phyloP scores from a whole-genome alignment of 2,113 vertebrate genomes.

The Martes martes region DNA sequence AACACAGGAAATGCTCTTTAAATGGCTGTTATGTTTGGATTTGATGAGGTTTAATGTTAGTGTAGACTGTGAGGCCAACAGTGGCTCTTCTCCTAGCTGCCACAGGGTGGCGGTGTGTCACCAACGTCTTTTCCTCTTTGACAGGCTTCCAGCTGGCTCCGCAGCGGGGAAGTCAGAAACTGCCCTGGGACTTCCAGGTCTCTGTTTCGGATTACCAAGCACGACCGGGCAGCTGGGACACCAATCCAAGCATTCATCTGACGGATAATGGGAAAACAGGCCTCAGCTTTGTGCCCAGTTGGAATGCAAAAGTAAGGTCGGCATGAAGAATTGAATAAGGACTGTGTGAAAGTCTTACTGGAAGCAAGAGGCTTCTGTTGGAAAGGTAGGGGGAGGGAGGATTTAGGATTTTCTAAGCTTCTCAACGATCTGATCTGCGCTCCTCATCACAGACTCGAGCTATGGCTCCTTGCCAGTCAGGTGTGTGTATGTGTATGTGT shows the following conservation, averaged over 20 bases:
- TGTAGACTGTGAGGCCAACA: neutral
- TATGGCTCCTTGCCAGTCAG: neutral
- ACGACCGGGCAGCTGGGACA: neutral
- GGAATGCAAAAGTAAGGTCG: slow-evolving; percentile 42
- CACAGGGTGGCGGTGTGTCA: slow-evolving; percentile 46
- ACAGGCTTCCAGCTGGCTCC: rapidly evolving
- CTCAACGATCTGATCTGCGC: neutral
- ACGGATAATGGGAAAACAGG: slow-evolving; percentile 51
- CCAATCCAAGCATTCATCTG: slow-evolving; percentile 56
- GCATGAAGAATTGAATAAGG: slow-evolving; percentile 32
- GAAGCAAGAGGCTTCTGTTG: neutral
- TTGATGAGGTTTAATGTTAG: neutral
- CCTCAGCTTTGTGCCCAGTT: slow-evolving; percentile 39
- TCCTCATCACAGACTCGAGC: neutral
- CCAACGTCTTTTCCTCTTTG: neutral
- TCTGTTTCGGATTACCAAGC: slow-evolving; percentile 37
- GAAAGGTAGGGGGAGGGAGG: neutral
- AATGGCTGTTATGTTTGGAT: neutral
- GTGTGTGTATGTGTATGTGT: neutral
- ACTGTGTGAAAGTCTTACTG: neutral
- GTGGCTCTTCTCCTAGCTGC: neutral
- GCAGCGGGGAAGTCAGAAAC: neutral
- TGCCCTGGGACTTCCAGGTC: neutral
- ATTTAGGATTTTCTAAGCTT: neutral
- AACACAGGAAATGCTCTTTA: neutral